Base-by-base conservation (phyloP, 2,797 vertebrate species). In the Phoebastria nigripes region DNA sequence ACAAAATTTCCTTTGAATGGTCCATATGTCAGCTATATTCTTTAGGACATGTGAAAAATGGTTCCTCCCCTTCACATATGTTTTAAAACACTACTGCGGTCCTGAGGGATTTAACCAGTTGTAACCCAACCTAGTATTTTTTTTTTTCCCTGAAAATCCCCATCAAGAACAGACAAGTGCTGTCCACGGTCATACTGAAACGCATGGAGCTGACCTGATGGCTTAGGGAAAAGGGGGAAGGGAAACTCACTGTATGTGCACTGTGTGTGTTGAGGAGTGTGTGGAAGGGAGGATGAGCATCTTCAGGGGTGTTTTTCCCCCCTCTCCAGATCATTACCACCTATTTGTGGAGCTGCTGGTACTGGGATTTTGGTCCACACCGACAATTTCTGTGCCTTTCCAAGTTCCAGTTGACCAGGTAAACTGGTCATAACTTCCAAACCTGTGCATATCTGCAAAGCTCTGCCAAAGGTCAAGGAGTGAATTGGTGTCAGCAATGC, bases 1-100 rank as follows among this genome's bases (percentile, higher is more conserved):
- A 96, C 70, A 96, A 78, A 96, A 96, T 96, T 92, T 94, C 92
- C 65, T 95, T 94, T 97, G 76, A 97, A 97, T 97, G 72, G 87
- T 95, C 94, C 96, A 96, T 95, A 97, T 97, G 94, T 96, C 95
- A 96, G 72, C 95, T 95, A 92, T 97, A 93, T 91, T 95, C 87
- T 96, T 92, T 56, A 88, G 90, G 79, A 87, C 0, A 0, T 88
- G 72, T 66, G 8, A 89, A 90, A 96, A 96, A 93, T 87, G 76
- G 90, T 93, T 96, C 95, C 90, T 93, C 92, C 94, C 93, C 89
- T 91, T 92, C 94, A 89, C 96, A 95, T 95, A 96, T 95, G 95
- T 90, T 96, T 97, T 95, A 90, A 94, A 97, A 79, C 44, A 74
- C 82, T 87, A n/a, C 58, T 56, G 66, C 93, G 6, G 17, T 91